phyloP scores from a whole-genome alignment of 2,113 vertebrate species.

The Solenodon paradoxus region DNA sequence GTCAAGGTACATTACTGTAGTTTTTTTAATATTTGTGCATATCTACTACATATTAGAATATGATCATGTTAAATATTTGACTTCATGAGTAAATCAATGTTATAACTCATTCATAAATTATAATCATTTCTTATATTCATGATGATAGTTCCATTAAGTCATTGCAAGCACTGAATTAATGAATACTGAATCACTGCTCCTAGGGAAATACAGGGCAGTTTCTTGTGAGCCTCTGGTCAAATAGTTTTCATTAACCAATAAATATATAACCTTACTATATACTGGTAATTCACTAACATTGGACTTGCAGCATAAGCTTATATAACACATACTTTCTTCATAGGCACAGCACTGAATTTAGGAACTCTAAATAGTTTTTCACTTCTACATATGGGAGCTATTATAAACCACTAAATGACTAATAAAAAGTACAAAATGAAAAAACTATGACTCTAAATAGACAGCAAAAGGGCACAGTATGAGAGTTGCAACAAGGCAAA shows the following conservation, averaged over 20 bases:
- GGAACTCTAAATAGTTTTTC: neutral
- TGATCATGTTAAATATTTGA: neutral
- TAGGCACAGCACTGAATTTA: neutral
- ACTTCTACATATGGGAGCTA: neutral
- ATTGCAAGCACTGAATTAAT: neutral
- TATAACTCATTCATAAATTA: neutral
- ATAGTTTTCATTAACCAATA: neutral
- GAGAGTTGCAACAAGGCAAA: neutral
- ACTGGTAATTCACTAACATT: neutral
- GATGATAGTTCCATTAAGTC: neutral
- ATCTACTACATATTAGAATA: neutral
- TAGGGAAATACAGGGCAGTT: neutral
- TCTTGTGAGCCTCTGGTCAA: neutral
- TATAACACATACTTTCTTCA: neutral
- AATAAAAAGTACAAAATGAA: neutral
- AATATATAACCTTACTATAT: neutral
- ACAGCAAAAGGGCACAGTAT: neutral
- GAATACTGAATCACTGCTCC: neutral
- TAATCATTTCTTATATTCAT: neutral
- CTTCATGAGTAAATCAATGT: neutral
- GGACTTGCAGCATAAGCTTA: neutral
- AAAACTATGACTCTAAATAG: neutral
- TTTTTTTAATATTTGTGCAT: neutral
- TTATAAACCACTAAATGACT: neutral
- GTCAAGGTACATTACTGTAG: neutral